Percentiles rank a stretch among this genome's conserved stretches.
Conservation (phyloP, 2,888 invertebrate genomes). For the Eilema caniola region DNA sequence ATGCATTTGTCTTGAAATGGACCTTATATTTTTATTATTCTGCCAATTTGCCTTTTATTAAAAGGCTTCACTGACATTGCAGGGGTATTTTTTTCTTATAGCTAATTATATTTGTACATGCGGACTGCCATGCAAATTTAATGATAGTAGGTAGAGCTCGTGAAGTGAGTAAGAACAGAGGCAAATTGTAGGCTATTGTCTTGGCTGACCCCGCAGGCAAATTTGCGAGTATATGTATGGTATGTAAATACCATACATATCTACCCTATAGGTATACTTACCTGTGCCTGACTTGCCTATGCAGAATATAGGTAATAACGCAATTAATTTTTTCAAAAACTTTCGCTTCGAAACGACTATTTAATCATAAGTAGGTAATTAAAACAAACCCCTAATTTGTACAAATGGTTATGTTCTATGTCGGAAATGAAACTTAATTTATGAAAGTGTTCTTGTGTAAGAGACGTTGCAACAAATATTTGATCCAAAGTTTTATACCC, state of each 20-base stretch:
- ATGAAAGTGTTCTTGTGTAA: constrained; percentile 9
- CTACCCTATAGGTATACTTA: too few species aligned
- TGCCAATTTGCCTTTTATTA: background rate
- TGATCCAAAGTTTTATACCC: background rate
- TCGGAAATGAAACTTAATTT: constrained; percentile 33
- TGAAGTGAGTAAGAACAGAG: background rate
- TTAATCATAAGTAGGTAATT: constrained; percentile 19
- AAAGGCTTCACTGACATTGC: background rate
- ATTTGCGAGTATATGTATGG: too few species aligned
- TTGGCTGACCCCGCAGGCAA: background rate
- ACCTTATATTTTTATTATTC: background rate
- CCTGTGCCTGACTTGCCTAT: too few species aligned
- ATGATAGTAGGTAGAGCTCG: background rate
- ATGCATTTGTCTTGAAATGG: background rate
- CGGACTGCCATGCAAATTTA: background rate
- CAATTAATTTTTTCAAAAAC: too few species aligned
- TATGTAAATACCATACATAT: too few species aligned
- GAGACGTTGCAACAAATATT: background rate
- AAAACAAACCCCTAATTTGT: constrained; percentile 19
- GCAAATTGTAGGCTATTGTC: background rate
- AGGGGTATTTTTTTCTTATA: background rate
- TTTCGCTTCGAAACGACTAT: too few species aligned
- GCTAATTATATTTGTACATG: background rate
- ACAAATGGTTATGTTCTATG: constrained; percentile 33
- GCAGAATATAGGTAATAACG: too few species aligned